Evolutionary conservation across 2,797 vertebrate genomes (phyloP), one percentile per base, ranked within the genome.

Genomic region (Harpagifer antarcticus): DNA sequence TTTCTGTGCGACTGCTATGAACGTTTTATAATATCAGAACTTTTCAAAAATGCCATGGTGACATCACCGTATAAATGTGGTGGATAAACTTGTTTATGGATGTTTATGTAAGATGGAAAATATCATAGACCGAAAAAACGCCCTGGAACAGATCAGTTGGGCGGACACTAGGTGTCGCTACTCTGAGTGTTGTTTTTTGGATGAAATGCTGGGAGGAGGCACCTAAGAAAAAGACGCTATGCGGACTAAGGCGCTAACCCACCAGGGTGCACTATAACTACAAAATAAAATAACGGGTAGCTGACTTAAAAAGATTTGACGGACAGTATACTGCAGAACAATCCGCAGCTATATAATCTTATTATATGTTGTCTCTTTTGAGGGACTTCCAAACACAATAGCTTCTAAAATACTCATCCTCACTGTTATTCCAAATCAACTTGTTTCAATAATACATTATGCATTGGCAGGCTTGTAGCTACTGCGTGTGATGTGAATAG

Each of bases 401-500:
- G 42, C 48, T 68, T 77, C 62, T 14, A 68, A 61, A 78, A 81
- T 65, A 58, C 69, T 63, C 23, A 74, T 70, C 48, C 16, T 70
- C 11, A 43, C 76, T 59, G 31, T 79, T 78, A 9, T 79, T 72
- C 19, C 42, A 68, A 58, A 76, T 66, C 65, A 65, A 3, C 43
- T 42, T 20, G 54, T 81, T 84, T 72, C 53, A 78, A 65, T 76
- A 55, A 53, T 8, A 20, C 37, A 72, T 82, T 76, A 50, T 71
- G 27, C 76, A 76, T 83, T 79, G 31, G 43, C 1, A 2, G 64
- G 53, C 33, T 62, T 68, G 40, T 56, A 73, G 68, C 62, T 68
- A 40, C 77, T 82, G 50, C 15, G 31, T 74, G 68, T 84, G 79
- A 78, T 76, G 76, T 78, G 86, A 85, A 71, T 85, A 50, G 68